Percentiles rank a stretch among this genome's conserved stretches.
phyloP scores from a whole-genome alignment of 2,888 invertebrate genomes.

The Eristalinus sepulchralis region DNA sequence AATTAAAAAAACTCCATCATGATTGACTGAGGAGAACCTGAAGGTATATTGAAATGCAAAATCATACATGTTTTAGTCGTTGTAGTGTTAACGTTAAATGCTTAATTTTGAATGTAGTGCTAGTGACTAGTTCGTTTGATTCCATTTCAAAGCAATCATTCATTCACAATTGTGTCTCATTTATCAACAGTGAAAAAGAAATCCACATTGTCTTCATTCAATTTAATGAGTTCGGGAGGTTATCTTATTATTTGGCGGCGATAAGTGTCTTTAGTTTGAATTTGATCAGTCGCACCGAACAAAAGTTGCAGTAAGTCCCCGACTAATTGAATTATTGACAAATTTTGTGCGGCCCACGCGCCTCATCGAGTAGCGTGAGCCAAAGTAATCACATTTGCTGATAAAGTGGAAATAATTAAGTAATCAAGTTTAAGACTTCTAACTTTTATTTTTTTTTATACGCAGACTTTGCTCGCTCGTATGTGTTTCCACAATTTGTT shows the following conservation, averaged over 20 bases:
- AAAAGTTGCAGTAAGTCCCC: not conserved
- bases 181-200: not conserved
- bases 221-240: not conserved
- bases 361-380: not conserved
- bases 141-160: slow-evolving; percentile 15
- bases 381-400: not conserved
- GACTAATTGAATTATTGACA: slow-evolving; percentile 3
- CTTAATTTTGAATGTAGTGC: slow-evolving; percentile 29
- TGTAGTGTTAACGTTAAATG: slow-evolving; percentile 6
- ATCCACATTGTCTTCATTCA: not conserved
- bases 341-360: slow-evolving; percentile 1
- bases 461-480: not conserved
- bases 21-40: slow-evolving; percentile 80
- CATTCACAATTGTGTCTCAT: not conserved
- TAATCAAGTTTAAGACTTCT: not conserved
- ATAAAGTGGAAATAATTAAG: not conserved
- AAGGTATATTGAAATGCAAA: slow-evolving; percentile 75
- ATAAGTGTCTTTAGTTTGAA: slow-evolving; percentile 8
- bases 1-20: slow-evolving; percentile 76
- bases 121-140: not conserved
- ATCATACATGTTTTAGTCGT: slow-evolving; percentile 29
- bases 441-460: not conserved
- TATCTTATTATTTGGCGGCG: not conserved
- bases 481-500: no score
- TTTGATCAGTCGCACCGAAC: not conserved